A percentile compares a stretch with the other conserved stretches of the same genome.
Evolutionary conservation across 2,797 vertebrate species (phyloP).

Genomic region (Acestrorhynchus altus): DNA sequence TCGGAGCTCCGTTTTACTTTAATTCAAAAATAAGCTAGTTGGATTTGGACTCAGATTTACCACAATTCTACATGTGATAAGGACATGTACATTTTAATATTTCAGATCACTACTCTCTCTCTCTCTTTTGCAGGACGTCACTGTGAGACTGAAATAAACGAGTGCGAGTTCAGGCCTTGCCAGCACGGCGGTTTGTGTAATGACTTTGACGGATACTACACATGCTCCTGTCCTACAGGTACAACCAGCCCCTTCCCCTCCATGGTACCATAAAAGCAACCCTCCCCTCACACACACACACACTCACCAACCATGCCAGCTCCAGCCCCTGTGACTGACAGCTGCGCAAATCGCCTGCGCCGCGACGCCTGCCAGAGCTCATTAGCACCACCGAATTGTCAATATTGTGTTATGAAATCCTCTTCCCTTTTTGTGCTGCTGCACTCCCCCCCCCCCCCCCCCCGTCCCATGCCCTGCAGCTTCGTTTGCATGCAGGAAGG

Average conservation of each 20-base stretch:
- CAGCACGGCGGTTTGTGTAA: slow-evolving; percentile 79
- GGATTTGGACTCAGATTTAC: too few relatives aligned
- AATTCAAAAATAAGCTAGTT: too few relatives aligned
- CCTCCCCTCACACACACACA: neutral
- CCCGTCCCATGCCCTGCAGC: slow-evolving; percentile 62
- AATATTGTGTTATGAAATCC: slow-evolving; percentile 69
- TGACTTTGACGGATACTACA: slow-evolving; percentile 71
- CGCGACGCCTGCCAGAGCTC: slow-evolving; percentile 61
- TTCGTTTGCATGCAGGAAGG: slow-evolving; percentile 69
- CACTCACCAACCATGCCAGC: slow-evolving; percentile 3
- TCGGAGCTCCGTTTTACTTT: too few relatives aligned
- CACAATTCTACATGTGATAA: too few relatives aligned
- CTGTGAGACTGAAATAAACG: slow-evolving; percentile 77
- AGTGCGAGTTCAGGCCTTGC: slow-evolving; percentile 78
- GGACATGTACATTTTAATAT: too few relatives aligned
- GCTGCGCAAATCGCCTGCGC: slow-evolving; percentile 58
- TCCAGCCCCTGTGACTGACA: slow-evolving; percentile 65
- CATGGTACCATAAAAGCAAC: neutral
- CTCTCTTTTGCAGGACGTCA: slow-evolving; percentile 69
- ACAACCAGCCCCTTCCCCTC: slow-evolving; percentile 37
- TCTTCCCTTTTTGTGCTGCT: slow-evolving; percentile 51
- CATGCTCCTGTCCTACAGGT: slow-evolving; percentile 83
- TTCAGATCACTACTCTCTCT: neutral
- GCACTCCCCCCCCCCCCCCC: slow-evolving; percentile 54
- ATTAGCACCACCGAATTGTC: slow-evolving; percentile 65